Base-by-base conservation (phyloP, 2,113 vertebrate genomes). In the Microcebus lehilahytsara region DNA sequence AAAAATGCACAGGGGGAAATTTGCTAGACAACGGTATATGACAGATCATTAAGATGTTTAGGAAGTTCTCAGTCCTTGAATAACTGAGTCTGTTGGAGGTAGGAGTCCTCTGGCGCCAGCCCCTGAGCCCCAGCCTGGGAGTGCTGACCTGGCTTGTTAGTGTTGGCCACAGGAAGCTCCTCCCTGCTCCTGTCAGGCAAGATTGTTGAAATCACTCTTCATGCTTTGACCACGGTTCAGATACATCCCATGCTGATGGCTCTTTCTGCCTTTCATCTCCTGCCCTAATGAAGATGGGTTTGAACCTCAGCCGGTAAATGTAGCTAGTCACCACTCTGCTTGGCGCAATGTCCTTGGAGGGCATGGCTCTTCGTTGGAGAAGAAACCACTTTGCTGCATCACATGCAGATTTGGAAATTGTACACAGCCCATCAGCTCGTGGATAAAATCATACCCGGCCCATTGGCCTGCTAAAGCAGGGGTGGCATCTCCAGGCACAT, bases 161-260 rank as follows among this genome's bases (percentile, higher is more conserved):
- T 2, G 3, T 1, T 16, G 30, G 32, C 23, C 22, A 14, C 42
- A 46, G 89, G 80, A 90, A 90, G 75, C 17, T n/a, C 83, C 71
- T 74, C 37, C 69, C 51, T 23, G 22, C 71, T 53, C 49, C 69
- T 74, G 40, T 23, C 49, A 1, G n/a, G 40, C 10, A 0, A 12
- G 30, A 27, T 34, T 53, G 62, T 11, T n/a, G 53, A 67, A 74
- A 60, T 32, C 42, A 49, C 51, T 75, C 60, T 78, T 64, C 91
- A 60, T 34, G 27, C 84, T 69, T 37, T 12, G 27, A 84, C 22
- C 51, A 40, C 60, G 11, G 3, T 77, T 42, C 27, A 80, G 67
- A 25, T 1, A 6, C 0, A 3, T 9, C 25, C 79, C 19, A 9
- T 22, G 23, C 51, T 27, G 30, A 1, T 17, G 69, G n/a, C 10